Conservation (phyloP, 2,888 invertebrate genomes). For the Amphipyra berbera region DNA sequence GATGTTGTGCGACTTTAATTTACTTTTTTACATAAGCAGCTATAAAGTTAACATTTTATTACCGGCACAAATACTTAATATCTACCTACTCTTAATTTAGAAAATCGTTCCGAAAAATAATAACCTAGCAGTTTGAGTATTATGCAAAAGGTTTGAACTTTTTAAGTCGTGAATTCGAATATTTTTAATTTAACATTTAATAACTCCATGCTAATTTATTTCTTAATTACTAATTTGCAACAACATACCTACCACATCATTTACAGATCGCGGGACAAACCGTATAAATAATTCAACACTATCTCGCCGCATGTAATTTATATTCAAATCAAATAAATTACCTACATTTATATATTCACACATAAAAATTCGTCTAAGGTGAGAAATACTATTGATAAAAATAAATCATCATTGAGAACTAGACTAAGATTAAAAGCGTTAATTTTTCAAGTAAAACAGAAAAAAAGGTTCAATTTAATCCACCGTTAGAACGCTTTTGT, state of each 20-base stretch:
- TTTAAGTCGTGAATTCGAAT: no score
- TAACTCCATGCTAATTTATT: slow-evolving; percentile 5
- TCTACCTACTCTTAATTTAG: no score
- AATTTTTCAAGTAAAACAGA: slow-evolving; percentile 45
- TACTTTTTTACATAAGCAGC: no score
- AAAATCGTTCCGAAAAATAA: no score
- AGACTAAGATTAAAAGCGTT: slow-evolving; percentile 46
- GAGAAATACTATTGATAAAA: slow-evolving; percentile 29
- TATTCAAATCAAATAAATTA: slow-evolving; percentile 49
- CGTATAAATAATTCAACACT: slow-evolving; percentile 34
- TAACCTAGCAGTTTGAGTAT: no score
- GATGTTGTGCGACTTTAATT: no score
- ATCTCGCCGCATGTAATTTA: slow-evolving; percentile 28
- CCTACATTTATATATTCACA: slow-evolving; percentile 34
- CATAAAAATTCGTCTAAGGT: slow-evolving; percentile 13
- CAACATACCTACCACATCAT: slow-evolving; percentile 20
- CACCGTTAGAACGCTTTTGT: slow-evolving; percentile 30
- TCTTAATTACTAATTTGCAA: slow-evolving; percentile 12
- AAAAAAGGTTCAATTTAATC: slow-evolving; percentile 29
- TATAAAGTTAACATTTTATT: no score
- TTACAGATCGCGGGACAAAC: slow-evolving; percentile 21
- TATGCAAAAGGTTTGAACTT: no score
- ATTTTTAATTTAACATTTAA: no score
- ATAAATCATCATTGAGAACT: slow-evolving; percentile 36
- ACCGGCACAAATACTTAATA: no score